A percentile compares a stretch with the other conserved stretches of the same genome.
Conservation (phyloP, 2,888 invertebrate genomes). For the Amblyjoppa proteus region DNA sequence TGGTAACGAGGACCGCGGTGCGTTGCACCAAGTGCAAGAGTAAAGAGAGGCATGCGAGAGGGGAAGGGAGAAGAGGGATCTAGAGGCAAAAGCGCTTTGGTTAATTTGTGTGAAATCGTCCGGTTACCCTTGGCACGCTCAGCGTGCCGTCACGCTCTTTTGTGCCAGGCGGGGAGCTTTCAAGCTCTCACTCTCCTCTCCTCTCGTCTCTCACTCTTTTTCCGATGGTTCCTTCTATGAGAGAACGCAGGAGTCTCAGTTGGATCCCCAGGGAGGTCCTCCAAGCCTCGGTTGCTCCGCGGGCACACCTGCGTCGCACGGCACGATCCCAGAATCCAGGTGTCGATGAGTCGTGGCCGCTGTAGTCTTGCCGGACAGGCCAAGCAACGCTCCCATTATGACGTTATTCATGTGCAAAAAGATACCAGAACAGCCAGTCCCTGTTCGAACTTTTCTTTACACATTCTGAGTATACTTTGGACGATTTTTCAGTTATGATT, state of each 20-base stretch:
- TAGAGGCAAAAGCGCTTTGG: conserved; percentile 70
- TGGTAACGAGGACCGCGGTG: conserved; percentile 65
- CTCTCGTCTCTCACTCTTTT: conserved; percentile 26
- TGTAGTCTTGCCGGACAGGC: not conserved
- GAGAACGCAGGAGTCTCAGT: conserved; percentile 31
- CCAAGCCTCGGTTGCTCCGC: conserved; percentile 48
- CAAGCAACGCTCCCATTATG: not conserved
- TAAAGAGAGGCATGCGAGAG: conserved; percentile 11
- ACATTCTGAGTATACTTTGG: no score
- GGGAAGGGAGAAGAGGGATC: conserved; percentile 17
- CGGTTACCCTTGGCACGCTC: conserved; percentile 75
- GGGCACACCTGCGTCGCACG: conserved; percentile 54
- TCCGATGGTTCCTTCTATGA: not conserved
- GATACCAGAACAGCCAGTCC: not conserved
- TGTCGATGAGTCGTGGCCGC: conserved; percentile 40
- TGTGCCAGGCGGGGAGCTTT: conserved; percentile 72
- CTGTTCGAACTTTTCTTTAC: not conserved
- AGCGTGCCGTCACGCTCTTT: conserved; percentile 78
- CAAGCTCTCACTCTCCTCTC: conserved; percentile 62
- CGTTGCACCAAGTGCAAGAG: conserved; percentile 23
- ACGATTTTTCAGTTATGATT: no score
- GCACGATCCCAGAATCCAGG: conserved; percentile 59
- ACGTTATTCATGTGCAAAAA: not conserved
- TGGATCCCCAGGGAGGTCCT: conserved; percentile 62
- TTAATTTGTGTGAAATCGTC: conserved; percentile 81